Conservation (phyloP, 2,113 vertebrate genomes). For the Pollachius pollachius region DNA sequence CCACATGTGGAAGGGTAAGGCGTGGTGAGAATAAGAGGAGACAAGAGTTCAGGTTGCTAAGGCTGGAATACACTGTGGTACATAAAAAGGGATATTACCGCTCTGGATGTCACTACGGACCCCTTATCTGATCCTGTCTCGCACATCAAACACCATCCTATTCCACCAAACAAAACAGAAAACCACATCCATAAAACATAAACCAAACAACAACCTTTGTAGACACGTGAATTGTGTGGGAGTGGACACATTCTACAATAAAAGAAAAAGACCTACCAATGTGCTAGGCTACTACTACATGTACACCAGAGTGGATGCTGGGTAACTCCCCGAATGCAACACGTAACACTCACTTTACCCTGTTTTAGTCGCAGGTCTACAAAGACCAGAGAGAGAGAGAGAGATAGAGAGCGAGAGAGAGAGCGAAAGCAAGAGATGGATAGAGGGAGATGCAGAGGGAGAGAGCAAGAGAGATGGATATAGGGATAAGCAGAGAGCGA, state of each 20-base stretch:
- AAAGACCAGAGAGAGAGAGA: conserved; percentile 69
- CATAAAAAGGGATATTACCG: conserved; percentile 5
- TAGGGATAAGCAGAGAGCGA: conserved; percentile 53
- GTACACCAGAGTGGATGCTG: conserved; percentile 84
- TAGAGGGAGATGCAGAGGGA: neutral
- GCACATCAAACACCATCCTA: conserved; percentile 79
- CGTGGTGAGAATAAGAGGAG: conserved; percentile 54
- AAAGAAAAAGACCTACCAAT: conserved; percentile 77
- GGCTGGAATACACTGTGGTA: conserved; percentile 14
- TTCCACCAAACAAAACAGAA: conserved; percentile 17
- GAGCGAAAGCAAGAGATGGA: conserved; percentile 55
- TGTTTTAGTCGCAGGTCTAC: conserved; percentile 87
- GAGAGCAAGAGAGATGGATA: neutral
- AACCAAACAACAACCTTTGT: neutral
- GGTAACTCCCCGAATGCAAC: conserved; percentile 75
- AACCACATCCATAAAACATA: neutral
- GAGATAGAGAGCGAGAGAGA: conserved; percentile 14
- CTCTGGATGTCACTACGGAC: conserved; percentile 9
- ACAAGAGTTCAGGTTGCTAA: conserved; percentile 36
- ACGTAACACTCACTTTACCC: conserved; percentile 91
- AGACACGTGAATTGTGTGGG: neutral
- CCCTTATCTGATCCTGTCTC: conserved; percentile 11
- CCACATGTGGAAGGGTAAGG: too few species aligned
- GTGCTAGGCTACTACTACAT: conserved; percentile 69
- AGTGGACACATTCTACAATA: conserved; percentile 70